phyloP scores from a whole-genome alignment of 2,797 vertebrate genomes.

The Eutrigla gurnardus region DNA sequence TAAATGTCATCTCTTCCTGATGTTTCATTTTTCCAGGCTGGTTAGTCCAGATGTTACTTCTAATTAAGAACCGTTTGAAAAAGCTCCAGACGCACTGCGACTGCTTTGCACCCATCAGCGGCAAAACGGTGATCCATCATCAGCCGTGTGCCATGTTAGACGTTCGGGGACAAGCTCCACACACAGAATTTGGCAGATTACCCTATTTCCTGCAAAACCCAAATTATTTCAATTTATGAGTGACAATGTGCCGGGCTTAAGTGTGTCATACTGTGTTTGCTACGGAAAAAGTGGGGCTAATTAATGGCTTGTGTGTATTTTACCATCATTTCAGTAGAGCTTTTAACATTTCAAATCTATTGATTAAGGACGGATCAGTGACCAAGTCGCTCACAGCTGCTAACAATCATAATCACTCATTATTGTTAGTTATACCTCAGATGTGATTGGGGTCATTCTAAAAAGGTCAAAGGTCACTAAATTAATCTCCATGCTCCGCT shows the following conservation, averaged over 20 bases:
- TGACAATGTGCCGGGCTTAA: conserved; percentile 21
- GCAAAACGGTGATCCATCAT: conserved; percentile 47
- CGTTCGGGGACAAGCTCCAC: conserved; percentile 19
- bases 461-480: conserved; percentile 45
- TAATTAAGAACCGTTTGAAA: conserved; percentile 59
- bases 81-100: conserved; percentile 23
- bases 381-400: background rate
- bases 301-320: conserved; percentile 15
- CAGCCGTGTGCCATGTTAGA: conserved; percentile 30
- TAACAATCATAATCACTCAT: conserved; percentile 54
- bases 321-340: background rate
- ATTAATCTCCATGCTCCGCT: conserved; percentile 30
- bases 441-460: conserved; percentile 56
- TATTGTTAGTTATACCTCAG: conserved; percentile 35
- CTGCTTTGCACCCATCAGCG: conserved; percentile 53
- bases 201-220: conserved; percentile 44
- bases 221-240: conserved; percentile 29
- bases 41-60: conserved; percentile 58
- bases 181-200: conserved; percentile 33
- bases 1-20: conserved; percentile 39
- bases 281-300: conserved; percentile 20
- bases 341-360: conserved; percentile 4
- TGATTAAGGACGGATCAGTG: conserved; percentile 3
- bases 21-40: conserved; percentile 16
- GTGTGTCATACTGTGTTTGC: conserved; percentile 26